Conservation (phyloP, 2,888 invertebrate species). For the Drosophila dives region DNA sequence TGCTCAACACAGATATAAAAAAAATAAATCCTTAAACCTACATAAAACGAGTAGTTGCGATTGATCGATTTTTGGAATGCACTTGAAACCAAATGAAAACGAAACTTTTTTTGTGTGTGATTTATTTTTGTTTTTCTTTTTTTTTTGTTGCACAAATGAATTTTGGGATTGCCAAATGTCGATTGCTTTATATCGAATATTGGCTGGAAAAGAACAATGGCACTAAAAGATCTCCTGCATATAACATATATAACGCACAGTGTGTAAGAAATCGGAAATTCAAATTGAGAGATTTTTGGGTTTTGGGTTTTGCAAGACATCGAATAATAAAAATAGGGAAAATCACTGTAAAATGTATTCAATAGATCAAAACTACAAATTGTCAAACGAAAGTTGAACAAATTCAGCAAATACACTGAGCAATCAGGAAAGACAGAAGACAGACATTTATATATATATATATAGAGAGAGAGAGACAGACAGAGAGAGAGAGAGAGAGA, state of each 20-base stretch:
- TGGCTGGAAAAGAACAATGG: conserved; percentile 20
- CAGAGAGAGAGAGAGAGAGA: not conserved
- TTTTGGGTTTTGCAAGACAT: conserved; percentile 13
- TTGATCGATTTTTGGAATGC: conserved; percentile 49
- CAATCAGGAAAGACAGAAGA: conserved; percentile 18
- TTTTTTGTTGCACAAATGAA: conserved; percentile 29
- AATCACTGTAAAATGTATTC: conserved; percentile 15
- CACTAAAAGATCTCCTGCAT: conserved; percentile 21
- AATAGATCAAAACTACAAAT: conserved; percentile 27
- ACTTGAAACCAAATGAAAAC: conserved; percentile 58
- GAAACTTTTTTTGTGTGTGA: conserved; percentile 26
- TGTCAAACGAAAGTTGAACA: conserved; percentile 13
- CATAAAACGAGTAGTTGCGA: conserved; percentile 45
- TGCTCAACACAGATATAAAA: conserved; percentile 31
- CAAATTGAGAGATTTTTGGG: not conserved
- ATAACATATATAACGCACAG: conserved; percentile 29
- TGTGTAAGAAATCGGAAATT: conserved; percentile 16
- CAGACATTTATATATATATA: no score
- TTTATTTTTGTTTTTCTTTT: not conserved
- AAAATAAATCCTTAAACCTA: conserved; percentile 39
- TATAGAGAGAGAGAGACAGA: conserved; percentile 13
- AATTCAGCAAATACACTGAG: conserved; percentile 21
- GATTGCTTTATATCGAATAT: conserved; percentile 10
- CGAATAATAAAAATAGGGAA: not conserved
- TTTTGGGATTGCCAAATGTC: conserved; percentile 26